Percentiles rank a stretch among this genome's conserved stretches.
These are phyloP conservation scores for Mixornis gularis DNA, from an alignment of 2,113 vertebrate species.

Conservation along the genomic window DNA sequence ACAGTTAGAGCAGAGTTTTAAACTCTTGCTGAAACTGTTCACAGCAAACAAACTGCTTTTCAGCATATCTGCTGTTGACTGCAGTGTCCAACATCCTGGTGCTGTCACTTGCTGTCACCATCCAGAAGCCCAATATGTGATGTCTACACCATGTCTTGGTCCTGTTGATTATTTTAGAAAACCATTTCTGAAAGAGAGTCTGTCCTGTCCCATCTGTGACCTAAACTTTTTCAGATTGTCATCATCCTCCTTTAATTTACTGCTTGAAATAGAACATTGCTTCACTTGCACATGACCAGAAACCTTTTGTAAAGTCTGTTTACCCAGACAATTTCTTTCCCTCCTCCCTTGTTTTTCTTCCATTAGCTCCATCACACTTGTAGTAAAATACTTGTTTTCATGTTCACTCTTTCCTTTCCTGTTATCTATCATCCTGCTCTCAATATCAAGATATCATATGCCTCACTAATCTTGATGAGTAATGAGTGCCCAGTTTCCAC, in stretches of 20 bases:
- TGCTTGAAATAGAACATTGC: not conserved
- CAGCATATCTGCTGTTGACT: not conserved
- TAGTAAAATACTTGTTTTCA: slow-evolving; percentile 10
- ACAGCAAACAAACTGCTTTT: not conserved
- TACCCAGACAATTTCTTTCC: not conserved
- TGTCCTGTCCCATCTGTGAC: not conserved
- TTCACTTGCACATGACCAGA: not conserved
- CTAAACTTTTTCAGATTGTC: not conserved
- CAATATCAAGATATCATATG: not conserved
- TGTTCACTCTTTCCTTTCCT: not conserved
- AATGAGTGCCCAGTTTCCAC: not conserved
- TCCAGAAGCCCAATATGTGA: not conserved
- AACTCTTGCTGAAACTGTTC: not conserved
- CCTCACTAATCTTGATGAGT: not conserved
- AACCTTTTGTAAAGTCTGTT: not conserved
- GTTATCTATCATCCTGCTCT: not conserved
- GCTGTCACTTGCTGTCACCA: not conserved
- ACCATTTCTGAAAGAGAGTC: not conserved
- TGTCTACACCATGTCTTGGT: not conserved
- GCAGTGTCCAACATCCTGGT: not conserved
- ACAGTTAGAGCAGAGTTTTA: not conserved
- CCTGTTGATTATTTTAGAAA: not conserved
- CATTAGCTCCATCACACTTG: not conserved
- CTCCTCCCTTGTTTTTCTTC: not conserved
- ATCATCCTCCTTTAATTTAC: not conserved